These are phyloP conservation scores for Ceratotherium simum DNA, from an alignment of 2,113 vertebrate genomes.

Conservation along the genomic window DNA sequence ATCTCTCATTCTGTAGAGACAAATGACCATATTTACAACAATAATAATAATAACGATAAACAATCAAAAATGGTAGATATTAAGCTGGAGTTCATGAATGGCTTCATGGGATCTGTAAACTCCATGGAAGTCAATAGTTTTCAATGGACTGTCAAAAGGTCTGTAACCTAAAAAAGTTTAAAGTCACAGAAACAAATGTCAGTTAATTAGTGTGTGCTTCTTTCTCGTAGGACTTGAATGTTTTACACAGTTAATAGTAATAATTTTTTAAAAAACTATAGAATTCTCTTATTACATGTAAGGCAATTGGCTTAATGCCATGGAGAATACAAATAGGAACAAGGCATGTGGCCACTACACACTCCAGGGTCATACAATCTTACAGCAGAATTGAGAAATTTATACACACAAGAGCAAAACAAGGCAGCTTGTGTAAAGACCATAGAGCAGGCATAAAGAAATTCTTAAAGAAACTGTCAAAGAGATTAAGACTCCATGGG, in stretches of 20 bases:
- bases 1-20: neutral
- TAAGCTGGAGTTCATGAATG: neutral
- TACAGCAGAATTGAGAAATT: neutral
- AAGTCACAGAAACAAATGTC: neutral
- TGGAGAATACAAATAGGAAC: neutral
- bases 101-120: neutral
- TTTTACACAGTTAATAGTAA: conserved; percentile 5
- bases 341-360: neutral
- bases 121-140: neutral
- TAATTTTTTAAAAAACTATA: neutral
- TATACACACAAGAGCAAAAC: neutral
- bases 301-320: neutral
- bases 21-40: neutral
- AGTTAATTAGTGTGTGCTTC: neutral
- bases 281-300: neutral
- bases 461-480: neutral
- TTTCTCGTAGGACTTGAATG: neutral
- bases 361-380: neutral
- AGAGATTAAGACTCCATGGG: neutral
- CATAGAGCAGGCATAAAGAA: neutral
- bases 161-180: neutral
- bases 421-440: neutral
- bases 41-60: neutral
- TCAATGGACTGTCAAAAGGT: neutral
- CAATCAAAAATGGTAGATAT: neutral